phyloP scores from a whole-genome alignment of 2,797 vertebrate species.

The Sandelia bainsii region DNA sequence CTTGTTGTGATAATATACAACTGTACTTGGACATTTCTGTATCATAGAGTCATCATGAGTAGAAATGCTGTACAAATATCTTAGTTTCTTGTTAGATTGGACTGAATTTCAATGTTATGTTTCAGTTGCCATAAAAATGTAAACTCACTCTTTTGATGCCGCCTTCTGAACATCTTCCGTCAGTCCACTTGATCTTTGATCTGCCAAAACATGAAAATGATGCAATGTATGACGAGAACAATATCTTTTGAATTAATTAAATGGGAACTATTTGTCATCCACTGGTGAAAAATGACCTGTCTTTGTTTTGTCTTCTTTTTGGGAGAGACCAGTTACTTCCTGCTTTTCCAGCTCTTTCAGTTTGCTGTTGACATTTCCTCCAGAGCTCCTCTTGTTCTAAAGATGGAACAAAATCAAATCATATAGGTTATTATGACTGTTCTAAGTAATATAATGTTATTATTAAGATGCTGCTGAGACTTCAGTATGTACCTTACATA shows the following conservation, averaged over 20 bases:
- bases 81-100: not conserved
- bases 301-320: conserved; percentile 27
- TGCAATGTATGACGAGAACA: not conserved
- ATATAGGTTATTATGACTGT: not conserved
- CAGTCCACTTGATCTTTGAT: conserved; percentile 23
- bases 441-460: not conserved
- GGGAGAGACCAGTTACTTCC: not conserved
- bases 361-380: conserved; percentile 20
- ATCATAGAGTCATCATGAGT: not conserved
- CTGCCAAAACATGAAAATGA: conserved; percentile 42
- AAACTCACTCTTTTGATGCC: conserved; percentile 64
- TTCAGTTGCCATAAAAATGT: not conserved
- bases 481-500: not conserved
- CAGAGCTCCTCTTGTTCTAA: conserved; percentile 46
- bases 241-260: conserved; percentile 8
- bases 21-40: not conserved
- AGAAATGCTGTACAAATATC: conserved; percentile 2
- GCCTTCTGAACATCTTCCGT: conserved; percentile 17
- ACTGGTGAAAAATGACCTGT: conserved; percentile 25
- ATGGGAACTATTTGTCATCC: not conserved
- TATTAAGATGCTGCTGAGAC: not conserved
- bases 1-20: not conserved
- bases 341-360: conserved; percentile 18
- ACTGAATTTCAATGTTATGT: not conserved
- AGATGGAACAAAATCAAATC: not conserved